phyloP scores from a whole-genome alignment of 2,797 vertebrate genomes.

The Catharus ustulatus region DNA sequence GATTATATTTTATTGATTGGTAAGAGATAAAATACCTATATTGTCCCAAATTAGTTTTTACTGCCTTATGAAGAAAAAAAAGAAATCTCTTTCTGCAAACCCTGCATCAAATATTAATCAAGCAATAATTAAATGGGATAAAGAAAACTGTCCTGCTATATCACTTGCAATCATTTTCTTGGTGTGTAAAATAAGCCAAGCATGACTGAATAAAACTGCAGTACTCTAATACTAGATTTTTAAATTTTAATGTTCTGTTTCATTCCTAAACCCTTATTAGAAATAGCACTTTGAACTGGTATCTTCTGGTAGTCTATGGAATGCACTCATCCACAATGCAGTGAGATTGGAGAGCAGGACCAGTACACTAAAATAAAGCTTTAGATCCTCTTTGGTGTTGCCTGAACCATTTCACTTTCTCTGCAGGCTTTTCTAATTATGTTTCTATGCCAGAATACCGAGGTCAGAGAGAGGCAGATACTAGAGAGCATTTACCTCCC shows the following conservation, averaged over 20 bases:
- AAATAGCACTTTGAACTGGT: neutral
- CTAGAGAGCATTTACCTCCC: neutral
- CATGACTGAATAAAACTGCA: neutral
- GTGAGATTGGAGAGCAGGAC: neutral
- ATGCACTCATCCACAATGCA: neutral
- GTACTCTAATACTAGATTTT: neutral
- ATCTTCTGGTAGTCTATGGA: neutral
- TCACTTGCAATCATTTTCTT: neutral
- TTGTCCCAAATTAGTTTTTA: neutral
- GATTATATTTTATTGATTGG: conserved; percentile 35
- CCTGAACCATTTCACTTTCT: neutral
- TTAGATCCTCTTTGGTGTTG: neutral
- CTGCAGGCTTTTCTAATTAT: neutral
- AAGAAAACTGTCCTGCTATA: conserved; percentile 16
- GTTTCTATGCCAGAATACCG: neutral
- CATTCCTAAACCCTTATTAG: neutral
- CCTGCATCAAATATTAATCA: conserved; percentile 26
- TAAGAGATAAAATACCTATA: neutral
- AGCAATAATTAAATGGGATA: conserved; percentile 18
- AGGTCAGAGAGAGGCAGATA: neutral
- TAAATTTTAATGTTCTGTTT: neutral
- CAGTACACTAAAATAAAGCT: neutral
- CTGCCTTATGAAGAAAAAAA: neutral
- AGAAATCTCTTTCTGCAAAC: neutral
- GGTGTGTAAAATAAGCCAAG: conserved; percentile 12